phyloP scores from a whole-genome alignment of 2,113 vertebrate species.

The Pterocles gutturalis region DNA sequence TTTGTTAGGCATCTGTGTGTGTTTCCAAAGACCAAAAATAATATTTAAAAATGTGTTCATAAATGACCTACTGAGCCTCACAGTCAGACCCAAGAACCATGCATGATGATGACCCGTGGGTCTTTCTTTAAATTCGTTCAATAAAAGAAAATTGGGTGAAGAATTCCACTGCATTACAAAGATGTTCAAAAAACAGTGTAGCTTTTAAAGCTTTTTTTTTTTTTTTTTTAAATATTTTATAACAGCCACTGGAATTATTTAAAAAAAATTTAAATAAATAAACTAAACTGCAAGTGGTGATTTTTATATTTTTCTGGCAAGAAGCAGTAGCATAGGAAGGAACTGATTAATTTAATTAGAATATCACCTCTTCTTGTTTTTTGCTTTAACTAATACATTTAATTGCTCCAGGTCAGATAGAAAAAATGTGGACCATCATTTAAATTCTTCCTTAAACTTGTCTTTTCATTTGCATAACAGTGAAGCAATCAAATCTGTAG shows the following conservation, averaged over 20 bases:
- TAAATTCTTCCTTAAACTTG: not conserved
- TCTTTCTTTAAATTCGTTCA: not conserved
- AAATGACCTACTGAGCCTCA: not conserved
- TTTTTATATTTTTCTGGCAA: not conserved
- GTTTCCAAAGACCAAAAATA: not conserved
- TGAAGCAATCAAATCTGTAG: not conserved
- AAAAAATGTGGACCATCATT: not conserved
- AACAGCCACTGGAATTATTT: not conserved
- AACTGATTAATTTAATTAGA: not conserved
- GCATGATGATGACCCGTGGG: not conserved
- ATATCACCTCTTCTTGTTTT: not conserved
- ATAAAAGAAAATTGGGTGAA: not conserved
- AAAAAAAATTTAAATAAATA: not conserved
- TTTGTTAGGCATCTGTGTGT: not conserved
- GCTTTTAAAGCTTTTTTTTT: not conserved
- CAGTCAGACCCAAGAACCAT: not conserved
- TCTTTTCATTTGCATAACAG: not conserved
- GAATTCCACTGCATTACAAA: not conserved
- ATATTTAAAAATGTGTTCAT: not conserved
- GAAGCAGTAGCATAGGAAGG: not conserved
- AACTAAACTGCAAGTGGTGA: not conserved
- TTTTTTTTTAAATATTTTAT: not conserved
- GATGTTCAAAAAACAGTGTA: not conserved
- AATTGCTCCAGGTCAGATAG: not conserved
- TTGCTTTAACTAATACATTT: not conserved